A percentile compares a stretch with the other conserved stretches of the same genome.
These are phyloP conservation scores for Xiphophorus birchmanni DNA, from an alignment of 2,797 vertebrate species.

Conservation along the genomic window DNA sequence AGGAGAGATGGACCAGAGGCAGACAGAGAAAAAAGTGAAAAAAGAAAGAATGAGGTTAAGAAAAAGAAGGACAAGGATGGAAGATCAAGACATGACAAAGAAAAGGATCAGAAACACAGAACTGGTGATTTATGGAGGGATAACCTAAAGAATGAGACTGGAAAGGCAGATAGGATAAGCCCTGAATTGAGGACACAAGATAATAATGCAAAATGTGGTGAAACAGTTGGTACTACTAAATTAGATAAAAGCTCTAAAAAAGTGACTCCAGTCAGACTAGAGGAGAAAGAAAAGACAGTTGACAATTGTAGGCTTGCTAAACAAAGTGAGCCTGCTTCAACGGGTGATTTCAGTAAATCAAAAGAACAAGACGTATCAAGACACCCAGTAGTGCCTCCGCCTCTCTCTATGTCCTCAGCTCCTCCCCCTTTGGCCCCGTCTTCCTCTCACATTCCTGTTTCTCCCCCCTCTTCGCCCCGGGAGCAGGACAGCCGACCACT, in stretches of 20 bases:
- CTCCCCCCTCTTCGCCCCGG: conserved; percentile 61
- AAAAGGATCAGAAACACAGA: conserved; percentile 57
- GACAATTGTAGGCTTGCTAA: conserved; percentile 62
- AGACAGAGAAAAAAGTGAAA: conserved; percentile 50
- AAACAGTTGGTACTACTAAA: conserved; percentile 42
- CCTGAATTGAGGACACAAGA: conserved; percentile 63
- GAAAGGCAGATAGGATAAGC: conserved; percentile 58
- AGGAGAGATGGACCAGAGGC: conserved; percentile 56
- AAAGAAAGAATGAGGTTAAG: conserved; percentile 57
- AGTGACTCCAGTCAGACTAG: conserved; percentile 39
- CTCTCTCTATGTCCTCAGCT: conserved; percentile 53
- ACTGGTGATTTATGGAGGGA: conserved; percentile 51
- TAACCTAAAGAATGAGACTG: conserved; percentile 54
- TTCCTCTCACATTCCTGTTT: conserved; percentile 52
- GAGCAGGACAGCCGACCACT: conserved; percentile 85
- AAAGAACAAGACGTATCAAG: conserved; percentile 68
- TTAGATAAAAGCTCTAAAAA: conserved; percentile 55
- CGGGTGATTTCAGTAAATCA: conserved; percentile 72
- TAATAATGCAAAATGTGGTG: conserved; percentile 46
- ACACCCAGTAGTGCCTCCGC: conserved; percentile 60
- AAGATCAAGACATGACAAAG: conserved; percentile 62
- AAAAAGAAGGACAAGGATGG: conserved; percentile 73
- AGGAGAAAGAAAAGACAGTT: conserved; percentile 53
- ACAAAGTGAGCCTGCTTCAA: conserved; percentile 60
- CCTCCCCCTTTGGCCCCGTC: conserved; percentile 44